Base-by-base conservation (phyloP, 2,113 vertebrate species). In the Psophia crepitans region DNA sequence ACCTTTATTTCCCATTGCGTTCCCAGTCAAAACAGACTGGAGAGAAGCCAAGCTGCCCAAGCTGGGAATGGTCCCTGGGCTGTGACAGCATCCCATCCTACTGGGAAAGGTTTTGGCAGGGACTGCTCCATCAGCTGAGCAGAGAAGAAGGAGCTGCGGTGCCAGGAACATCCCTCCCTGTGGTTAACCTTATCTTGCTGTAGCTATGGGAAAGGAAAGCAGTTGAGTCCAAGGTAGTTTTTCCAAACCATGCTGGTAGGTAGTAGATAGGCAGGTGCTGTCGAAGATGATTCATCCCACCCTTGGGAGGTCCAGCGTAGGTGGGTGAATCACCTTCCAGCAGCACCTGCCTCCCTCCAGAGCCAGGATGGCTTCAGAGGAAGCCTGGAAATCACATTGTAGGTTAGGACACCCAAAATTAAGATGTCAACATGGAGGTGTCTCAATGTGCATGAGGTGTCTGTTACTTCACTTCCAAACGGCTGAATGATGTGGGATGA, bases 231-330 rank as follows among this genome's bases (percentile, higher is more conserved):
- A 14, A 61, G 75, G 17, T 14, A 15, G 14, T 16, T 86, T 75
- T 68, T 21, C 46, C 76, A 51, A 71, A 66, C 53, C 46, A 61
- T 0, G 0, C 20, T 43, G 63, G 90, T 12, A 75, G 84, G 70
- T 19, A 32, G 33, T 7, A 68, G 66, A 65, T 37, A 46, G 87
- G 32, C 17, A 92, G 64, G 53, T 75, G 89, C 76, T 1, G 1
- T n/a, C 5, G 22, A 54, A 75, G 22, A 64, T 93, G 91, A 95
- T 35, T 95, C 95, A 95, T 86, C 56, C 71, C 86, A 77, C 14
- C 68, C 86, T 66, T 92, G 95, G 96, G 93, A 96, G 92, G 95
- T 87, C 96, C 82, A 51, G 66, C 8, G 71, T 95, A 5, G 96
- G 93, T 81, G 93, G 43, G 32, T 94, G 96, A 95, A 46, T 95